phyloP scores from a whole-genome alignment of 2,888 invertebrate genomes.

The Chaetogeoica ovagalla region DNA sequence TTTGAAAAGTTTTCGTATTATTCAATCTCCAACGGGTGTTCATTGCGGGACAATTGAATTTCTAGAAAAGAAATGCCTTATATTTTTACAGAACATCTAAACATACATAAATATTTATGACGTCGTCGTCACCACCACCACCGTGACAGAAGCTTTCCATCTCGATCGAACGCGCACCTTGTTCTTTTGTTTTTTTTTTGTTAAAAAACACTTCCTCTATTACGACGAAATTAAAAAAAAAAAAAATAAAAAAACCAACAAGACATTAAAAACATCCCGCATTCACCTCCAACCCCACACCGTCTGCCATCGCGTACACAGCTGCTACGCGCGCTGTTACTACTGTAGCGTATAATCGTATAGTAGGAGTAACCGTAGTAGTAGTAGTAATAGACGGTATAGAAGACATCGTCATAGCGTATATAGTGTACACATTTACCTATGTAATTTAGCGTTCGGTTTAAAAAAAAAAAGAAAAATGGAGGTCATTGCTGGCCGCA shows the following conservation, averaged over 20 bases:
- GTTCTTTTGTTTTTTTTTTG: slow-evolving; percentile 40
- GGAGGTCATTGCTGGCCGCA: slow-evolving; percentile 24
- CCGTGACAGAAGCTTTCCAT: slow-evolving; percentile 49
- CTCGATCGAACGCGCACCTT: slow-evolving; percentile 47
- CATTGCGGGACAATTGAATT: slow-evolving; percentile 24
- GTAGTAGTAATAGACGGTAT: slow-evolving; percentile 9
- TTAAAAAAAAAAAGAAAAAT: background rate
- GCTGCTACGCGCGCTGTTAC: slow-evolving; percentile 37
- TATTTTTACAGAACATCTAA: slow-evolving; percentile 4
- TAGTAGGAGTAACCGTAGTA: slow-evolving; percentile 7
- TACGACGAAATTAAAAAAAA: slow-evolving; percentile 35
- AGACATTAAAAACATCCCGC: slow-evolving; percentile 53
- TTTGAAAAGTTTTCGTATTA: slow-evolving; percentile 14
- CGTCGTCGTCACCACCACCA: slow-evolving; percentile 2
- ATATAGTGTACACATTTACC: background rate
- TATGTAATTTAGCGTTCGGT: slow-evolving; percentile 12
- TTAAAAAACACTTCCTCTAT: slow-evolving; percentile 46
- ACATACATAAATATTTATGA: slow-evolving; percentile 26
- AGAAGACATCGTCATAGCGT: background rate
- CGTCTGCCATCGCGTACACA: slow-evolving; percentile 40
- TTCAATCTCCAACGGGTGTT: slow-evolving; percentile 8
- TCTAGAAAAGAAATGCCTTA: background rate
- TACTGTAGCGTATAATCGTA: slow-evolving; percentile 26
- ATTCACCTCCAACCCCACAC: slow-evolving; percentile 32
- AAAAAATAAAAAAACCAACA: slow-evolving; percentile 49